Percentiles rank a stretch among this genome's conserved stretches.
These are phyloP conservation scores for Takifugu flavidus DNA, from an alignment of 2,113 vertebrate genomes.

Conservation along the genomic window DNA sequence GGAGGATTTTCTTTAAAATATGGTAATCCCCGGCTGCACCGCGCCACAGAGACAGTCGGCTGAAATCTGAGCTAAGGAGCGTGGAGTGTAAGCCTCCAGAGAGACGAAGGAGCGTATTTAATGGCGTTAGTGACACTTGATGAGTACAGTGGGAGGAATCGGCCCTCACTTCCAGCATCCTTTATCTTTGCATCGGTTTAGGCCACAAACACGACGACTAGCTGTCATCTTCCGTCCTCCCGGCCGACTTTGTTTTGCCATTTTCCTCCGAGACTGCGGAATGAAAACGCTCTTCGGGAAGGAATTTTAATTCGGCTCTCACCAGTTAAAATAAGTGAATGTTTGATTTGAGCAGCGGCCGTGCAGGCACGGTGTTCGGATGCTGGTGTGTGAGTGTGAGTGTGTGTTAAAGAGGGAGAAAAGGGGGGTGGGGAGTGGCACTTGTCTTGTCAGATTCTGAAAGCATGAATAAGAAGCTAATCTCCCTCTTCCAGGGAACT, in stretches of 20 bases:
- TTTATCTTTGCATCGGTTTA: conserved; percentile 20
- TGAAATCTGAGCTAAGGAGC: conserved; percentile 62
- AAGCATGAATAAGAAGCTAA: conserved; percentile 69
- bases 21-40: conserved; percentile 66
- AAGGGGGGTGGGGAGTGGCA: conserved; percentile 13
- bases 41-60: conserved; percentile 47
- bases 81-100: conserved; percentile 46
- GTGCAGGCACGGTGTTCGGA: conserved; percentile 30
- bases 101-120: conserved; percentile 42
- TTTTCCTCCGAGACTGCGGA: conserved; percentile 18
- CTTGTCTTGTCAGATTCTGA: conserved; percentile 59
- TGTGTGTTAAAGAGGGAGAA: conserved; percentile 27
- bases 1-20: conserved; percentile 66
- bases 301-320: conserved; percentile 43
- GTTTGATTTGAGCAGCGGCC: conserved; percentile 49
- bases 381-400: conserved; percentile 29
- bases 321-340: conserved; percentile 45
- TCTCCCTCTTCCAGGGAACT: conserved; percentile 64
- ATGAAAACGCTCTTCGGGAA: conserved; percentile 25
- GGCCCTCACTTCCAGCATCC: conserved; percentile 24
- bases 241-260: conserved; percentile 39
- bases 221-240: conserved; percentile 28
- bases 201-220: conserved; percentile 12
- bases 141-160: conserved; percentile 45
- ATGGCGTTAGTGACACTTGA: conserved; percentile 66